These are phyloP conservation scores for Ypsolopha scabrella DNA, from an alignment of 2,888 invertebrate species.

Conservation along the genomic window DNA sequence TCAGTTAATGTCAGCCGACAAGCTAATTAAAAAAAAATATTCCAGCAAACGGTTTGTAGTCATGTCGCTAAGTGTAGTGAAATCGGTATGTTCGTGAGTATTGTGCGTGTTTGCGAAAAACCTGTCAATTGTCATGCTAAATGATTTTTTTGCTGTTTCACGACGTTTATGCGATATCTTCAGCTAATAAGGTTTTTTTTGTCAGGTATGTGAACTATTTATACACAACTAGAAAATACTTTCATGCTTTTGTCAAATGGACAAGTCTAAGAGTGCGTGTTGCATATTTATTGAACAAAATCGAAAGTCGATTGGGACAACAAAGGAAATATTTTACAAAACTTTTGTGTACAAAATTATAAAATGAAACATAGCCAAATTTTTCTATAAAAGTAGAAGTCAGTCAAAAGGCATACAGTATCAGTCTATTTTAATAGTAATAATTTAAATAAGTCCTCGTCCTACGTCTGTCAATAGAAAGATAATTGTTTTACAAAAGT, in stretches of 20 bases:
- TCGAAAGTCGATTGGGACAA: too few species aligned
- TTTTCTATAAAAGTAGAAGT: too few species aligned
- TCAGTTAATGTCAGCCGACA: slow-evolving; percentile 4
- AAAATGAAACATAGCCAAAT: too few species aligned
- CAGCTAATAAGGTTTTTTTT: not conserved
- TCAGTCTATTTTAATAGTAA: too few species aligned
- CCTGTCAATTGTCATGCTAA: slow-evolving; percentile 5
- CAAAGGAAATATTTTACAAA: too few species aligned
- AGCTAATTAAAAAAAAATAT: slow-evolving; percentile 4
- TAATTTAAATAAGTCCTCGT: too few species aligned
- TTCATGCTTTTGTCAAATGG: slow-evolving; percentile 4
- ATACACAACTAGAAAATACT: not conserved
- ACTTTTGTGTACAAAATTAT: too few species aligned
- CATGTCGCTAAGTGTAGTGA: slow-evolving; percentile 3
- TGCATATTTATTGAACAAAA: too few species aligned
- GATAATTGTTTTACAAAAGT: too few species aligned
- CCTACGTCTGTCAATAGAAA: too few species aligned
- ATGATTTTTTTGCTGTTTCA: not conserved
- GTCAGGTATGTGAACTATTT: not conserved
- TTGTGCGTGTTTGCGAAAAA: slow-evolving; percentile 4
- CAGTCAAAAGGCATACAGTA: too few species aligned
- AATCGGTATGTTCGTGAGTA: not conserved
- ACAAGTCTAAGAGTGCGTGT: too few species aligned
- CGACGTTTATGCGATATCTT: not conserved
- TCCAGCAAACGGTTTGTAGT: slow-evolving; percentile 12